Conservation (phyloP, 1,140 invertebrate species). For the Apis laboriosa region DNA sequence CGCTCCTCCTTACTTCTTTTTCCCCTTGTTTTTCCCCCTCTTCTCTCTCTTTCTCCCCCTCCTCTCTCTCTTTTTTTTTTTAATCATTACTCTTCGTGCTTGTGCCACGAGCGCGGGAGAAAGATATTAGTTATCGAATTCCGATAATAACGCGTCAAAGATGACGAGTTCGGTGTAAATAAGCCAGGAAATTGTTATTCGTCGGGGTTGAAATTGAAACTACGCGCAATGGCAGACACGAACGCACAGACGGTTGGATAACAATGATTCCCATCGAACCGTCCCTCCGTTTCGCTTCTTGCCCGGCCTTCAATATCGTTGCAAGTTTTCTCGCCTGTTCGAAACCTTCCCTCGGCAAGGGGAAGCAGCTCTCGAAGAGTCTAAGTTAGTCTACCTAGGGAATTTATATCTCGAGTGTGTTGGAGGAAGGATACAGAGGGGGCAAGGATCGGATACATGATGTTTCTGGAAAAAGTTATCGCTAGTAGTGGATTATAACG, state of each 20-base stretch:
- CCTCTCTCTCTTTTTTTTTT: not conserved
- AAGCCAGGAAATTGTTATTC: conserved; percentile 48
- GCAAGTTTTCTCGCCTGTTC: not conserved
- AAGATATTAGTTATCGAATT: conserved; percentile 61
- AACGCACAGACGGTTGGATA: conserved; percentile 2
- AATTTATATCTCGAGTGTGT: not conserved
- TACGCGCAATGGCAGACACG: not conserved
- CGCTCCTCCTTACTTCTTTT: not conserved
- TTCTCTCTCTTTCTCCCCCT: too few relatives aligned
- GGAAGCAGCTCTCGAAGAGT: not conserved
- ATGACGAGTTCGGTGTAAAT: conserved; percentile 52
- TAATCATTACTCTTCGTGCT: conserved; percentile 13
- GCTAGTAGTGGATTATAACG: not conserved
- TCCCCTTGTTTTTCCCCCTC: not conserved
- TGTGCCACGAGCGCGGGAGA: conserved; percentile 4
- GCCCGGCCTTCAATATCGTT: not conserved
- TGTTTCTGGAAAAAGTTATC: not conserved
- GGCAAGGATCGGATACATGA: not conserved
- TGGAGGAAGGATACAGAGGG: not conserved
- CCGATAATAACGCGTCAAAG: conserved; percentile 55
- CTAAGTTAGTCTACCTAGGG: conserved; percentile 4
- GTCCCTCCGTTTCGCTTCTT: not conserved
- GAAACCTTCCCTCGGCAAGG: not conserved
- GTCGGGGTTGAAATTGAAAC: conserved; percentile 36
- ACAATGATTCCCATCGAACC: conserved; percentile 28